A percentile compares a stretch with the other conserved stretches of the same genome.
These are phyloP conservation scores for human (Homo sapiens) DNA, from an alignment of 2,113 vertebrate genomes.

Conservation along the genomic window GRCh38 chr1:48750501-48751000, in stretches of 20 bases:
- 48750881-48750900: background rate
- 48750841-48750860: background rate
- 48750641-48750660: background rate
- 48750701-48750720: background rate
- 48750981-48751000: background rate
- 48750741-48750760: background rate
- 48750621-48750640: background rate
- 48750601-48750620: background rate
- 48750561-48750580: background rate
- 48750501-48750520: background rate
- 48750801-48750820: background rate
- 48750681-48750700: background rate
- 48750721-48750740: background rate
- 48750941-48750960: background rate
- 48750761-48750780: background rate
- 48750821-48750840: background rate
- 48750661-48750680: background rate
- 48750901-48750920: background rate
- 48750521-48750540: too few relatives aligned
- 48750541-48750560: background rate
- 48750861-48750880: background rate
- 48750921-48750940: background rate
- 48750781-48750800: background rate
- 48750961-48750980: background rate
- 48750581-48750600: background rate